phyloP scores from a whole-genome alignment of 2,797 vertebrate genomes.

The Danio aesculapii region DNA sequence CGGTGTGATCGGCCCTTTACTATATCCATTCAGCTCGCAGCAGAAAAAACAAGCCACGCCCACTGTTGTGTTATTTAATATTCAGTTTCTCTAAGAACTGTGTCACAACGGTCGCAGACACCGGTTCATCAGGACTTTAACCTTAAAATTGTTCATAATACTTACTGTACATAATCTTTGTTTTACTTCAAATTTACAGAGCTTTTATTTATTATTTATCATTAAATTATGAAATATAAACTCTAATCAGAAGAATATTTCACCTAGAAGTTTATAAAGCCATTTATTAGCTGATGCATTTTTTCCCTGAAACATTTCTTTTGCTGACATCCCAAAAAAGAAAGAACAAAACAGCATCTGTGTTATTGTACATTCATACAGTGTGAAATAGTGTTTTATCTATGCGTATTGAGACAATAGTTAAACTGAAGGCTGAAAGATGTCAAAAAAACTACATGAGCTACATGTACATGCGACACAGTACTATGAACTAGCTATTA shows the following conservation, averaged over 20 bases:
- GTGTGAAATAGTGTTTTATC: slow-evolving; percentile 16
- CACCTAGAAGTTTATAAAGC: slow-evolving; percentile 25
- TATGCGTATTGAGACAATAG: slow-evolving; percentile 22
- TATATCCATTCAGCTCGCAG: too few relatives aligned
- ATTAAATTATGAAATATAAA: background rate
- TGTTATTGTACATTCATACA: slow-evolving; percentile 35
- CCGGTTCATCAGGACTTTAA: too few relatives aligned
- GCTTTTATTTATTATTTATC: too few relatives aligned
- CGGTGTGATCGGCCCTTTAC: too few relatives aligned
- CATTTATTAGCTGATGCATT: slow-evolving; percentile 36
- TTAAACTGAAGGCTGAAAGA: slow-evolving; percentile 16
- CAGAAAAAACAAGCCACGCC: too few relatives aligned
- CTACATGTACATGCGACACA: slow-evolving; percentile 13
- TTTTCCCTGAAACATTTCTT: slow-evolving; percentile 18
- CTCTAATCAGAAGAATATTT: background rate
- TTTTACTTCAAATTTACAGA: too few relatives aligned
- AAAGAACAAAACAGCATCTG: background rate
- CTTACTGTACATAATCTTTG: too few relatives aligned
- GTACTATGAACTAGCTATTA: slow-evolving; percentile 28
- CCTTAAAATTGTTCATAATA: too few relatives aligned
- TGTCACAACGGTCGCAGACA: too few relatives aligned
- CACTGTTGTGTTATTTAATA: too few relatives aligned
- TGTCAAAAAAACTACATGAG: slow-evolving; percentile 15
- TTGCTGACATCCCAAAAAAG: slow-evolving; percentile 28
- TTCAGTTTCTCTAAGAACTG: too few relatives aligned